phyloP scores from a whole-genome alignment of 2,113 vertebrate genomes.

The Oncorhynchus clarkii region DNA sequence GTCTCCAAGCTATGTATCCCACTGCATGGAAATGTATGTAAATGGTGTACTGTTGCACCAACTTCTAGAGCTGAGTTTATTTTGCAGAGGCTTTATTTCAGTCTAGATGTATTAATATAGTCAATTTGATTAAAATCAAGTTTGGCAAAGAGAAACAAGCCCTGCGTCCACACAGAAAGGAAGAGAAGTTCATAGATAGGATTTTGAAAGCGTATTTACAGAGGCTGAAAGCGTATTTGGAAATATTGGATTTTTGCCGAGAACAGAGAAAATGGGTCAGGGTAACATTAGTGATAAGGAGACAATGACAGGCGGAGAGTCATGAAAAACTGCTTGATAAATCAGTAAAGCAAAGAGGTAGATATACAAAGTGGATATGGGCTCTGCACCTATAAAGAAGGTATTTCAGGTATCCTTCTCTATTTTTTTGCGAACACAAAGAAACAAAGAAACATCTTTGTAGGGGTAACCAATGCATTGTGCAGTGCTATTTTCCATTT shows the following conservation, averaged over 20 bases:
- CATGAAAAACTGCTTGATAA: conserved; percentile 41
- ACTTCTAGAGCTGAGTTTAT: conserved; percentile 46
- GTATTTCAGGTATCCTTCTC: neutral
- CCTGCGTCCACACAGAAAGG: conserved; percentile 43
- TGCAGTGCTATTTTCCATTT: neutral
- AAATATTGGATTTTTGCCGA: conserved; percentile 66
- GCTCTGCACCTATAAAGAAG: conserved; percentile 18
- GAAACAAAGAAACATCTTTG: neutral
- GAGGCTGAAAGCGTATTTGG: conserved; percentile 56
- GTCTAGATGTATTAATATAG: conserved; percentile 58
- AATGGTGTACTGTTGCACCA: conserved; percentile 48
- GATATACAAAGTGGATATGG: conserved; percentile 19
- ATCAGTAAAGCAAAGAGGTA: conserved; percentile 50
- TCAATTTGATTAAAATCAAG: conserved; percentile 63
- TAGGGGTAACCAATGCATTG: neutral
- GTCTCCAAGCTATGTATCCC: conserved; percentile 42
- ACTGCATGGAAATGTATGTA: conserved; percentile 38
- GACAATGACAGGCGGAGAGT: conserved; percentile 48
- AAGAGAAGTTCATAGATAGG: conserved; percentile 55
- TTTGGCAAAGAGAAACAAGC: conserved; percentile 34
- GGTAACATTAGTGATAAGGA: conserved; percentile 55
- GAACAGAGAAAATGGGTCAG: conserved; percentile 64
- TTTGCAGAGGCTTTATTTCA: conserved; percentile 47
- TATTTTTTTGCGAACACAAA: neutral
- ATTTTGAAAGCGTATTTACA: conserved; percentile 66